phyloP scores from a whole-genome alignment of 1,140 invertebrate genomes.

The Cydia fagiglandana region DNA sequence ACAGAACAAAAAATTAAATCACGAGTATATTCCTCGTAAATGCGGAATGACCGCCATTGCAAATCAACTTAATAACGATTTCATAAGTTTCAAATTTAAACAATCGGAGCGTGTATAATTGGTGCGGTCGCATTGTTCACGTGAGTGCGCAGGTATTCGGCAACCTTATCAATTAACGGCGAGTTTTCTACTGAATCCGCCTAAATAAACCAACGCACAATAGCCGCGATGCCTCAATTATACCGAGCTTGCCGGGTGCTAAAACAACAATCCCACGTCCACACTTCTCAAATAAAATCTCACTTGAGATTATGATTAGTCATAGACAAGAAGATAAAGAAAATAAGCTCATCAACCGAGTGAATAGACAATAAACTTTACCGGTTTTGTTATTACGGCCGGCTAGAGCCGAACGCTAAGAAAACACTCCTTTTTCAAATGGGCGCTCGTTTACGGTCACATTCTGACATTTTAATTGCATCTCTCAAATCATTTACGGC shows the following conservation, averaged over 20 bases:
- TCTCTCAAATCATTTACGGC: constrained; percentile 65
- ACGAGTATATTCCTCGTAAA: constrained; percentile 69
- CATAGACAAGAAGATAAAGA: constrained; percentile 64
- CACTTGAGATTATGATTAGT: constrained; percentile 58
- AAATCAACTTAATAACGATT: constrained; percentile 56
- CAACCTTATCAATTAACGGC: constrained; percentile 65
- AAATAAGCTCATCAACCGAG: constrained; percentile 71
- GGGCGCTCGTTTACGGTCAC: constrained; percentile 66
- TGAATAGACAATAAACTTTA: constrained; percentile 73
- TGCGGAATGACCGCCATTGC: constrained; percentile 52
- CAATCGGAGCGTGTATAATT: constrained; percentile 73
- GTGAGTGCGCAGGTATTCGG: constrained; percentile 68
- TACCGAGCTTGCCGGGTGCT: constrained; percentile 47
- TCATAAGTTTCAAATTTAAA: constrained; percentile 75
- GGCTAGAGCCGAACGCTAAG: constrained; percentile 54
- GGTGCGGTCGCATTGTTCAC: constrained; percentile 68
- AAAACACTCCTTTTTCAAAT: constrained; percentile 73
- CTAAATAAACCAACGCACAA: constrained; percentile 68
- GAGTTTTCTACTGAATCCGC: constrained; percentile 54
- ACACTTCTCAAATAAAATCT: constrained; percentile 41
- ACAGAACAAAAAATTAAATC: constrained; percentile 64
- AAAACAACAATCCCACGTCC: constrained; percentile 62
- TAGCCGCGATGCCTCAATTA: constrained; percentile 43
- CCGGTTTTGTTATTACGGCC: constrained; percentile 63
- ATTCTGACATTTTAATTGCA: constrained; percentile 73